A percentile compares a stretch with the other conserved stretches of the same genome.
These are phyloP conservation scores for Ptychoptera albimana DNA, from an alignment of 2,888 invertebrate genomes.

Conservation along the genomic window DNA sequence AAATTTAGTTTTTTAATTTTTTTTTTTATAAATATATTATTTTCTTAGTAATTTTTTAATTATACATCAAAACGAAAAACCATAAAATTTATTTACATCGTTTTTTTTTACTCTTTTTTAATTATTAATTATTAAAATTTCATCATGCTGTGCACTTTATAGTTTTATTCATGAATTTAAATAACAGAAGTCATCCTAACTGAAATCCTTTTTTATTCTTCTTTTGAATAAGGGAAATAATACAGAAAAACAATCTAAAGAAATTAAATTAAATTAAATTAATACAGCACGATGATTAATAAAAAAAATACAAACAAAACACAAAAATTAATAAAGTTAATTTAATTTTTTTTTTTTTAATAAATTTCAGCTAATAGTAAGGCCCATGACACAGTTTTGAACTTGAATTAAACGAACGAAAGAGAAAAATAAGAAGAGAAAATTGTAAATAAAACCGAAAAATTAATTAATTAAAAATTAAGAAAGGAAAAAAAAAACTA, in stretches of 20 bases:
- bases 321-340: conserved; percentile 4
- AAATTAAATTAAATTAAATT: no score
- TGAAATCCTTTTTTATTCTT: no score
- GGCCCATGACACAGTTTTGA: conserved; percentile 13
- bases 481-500: no score
- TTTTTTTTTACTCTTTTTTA: conserved; percentile 5
- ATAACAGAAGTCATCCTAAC: no score
- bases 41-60: conserved; percentile 2
- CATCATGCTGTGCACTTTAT: conserved; percentile 16
- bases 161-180: conserved; percentile 30
- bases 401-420: conserved; percentile 1
- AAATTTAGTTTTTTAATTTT: conserved; percentile 17
- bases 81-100: conserved; percentile 1
- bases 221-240: no score
- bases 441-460: no score
- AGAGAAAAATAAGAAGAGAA: no score
- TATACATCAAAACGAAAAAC: no score
- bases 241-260: no score
- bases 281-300: not conserved
- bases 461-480: no score
- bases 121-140: conserved; percentile 22
- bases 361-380: conserved; percentile 12
- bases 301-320: no score
- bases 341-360: conserved; percentile 8
- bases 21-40: conserved; percentile 45